These are phyloP conservation scores for Alentia gelatinosa DNA, from an alignment of 2,888 invertebrate genomes.

Conservation along the genomic window DNA sequence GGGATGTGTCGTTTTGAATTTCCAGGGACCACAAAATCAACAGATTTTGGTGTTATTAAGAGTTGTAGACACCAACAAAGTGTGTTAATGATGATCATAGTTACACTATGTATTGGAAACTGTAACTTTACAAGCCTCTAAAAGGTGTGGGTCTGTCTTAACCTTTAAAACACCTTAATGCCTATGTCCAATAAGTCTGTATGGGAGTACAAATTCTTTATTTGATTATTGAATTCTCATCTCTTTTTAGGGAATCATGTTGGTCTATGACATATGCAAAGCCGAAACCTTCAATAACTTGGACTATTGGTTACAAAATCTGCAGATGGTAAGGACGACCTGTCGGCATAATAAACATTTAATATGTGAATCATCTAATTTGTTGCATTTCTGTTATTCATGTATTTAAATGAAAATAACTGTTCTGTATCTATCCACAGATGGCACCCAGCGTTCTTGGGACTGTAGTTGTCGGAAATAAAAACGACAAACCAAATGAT, in stretches of 20 bases:
- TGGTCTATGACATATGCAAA: constrained; percentile 42
- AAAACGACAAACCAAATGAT: background rate
- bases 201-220: no score
- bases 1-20: no score
- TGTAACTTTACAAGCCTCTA: no score
- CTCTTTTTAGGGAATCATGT: constrained; percentile 50
- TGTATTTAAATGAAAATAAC: background rate
- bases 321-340: constrained; percentile 27
- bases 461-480: constrained; percentile 33
- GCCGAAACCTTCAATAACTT: constrained; percentile 23
- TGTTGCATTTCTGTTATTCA: background rate
- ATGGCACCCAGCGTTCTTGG: constrained; percentile 27
- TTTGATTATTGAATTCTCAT: background rate
- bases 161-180: no score
- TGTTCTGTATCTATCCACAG: background rate
- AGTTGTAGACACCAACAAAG: no score
- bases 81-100: no score
- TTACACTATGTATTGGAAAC: no score
- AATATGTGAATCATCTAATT: background rate
- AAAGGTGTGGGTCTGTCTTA: no score
- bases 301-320: constrained; percentile 46
- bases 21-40: no score
- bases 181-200: no score
- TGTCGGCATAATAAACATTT: background rate
- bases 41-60: no score